phyloP scores from a whole-genome alignment of 2,888 invertebrate genomes.

The Macrophya alboannulata region DNA sequence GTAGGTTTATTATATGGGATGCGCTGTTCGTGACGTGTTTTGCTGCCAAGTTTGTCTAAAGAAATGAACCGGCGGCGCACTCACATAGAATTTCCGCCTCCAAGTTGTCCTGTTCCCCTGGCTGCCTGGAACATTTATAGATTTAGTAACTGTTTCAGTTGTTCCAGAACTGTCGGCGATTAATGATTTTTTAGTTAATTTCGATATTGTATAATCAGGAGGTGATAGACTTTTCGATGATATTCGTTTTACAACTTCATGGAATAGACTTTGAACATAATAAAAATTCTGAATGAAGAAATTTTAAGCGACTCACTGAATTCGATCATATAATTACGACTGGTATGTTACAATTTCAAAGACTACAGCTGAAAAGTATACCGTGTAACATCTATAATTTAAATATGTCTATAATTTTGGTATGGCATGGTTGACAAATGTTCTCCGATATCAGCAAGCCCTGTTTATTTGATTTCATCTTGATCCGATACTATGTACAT shows the following conservation, averaged over 20 bases:
- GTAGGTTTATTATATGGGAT: background rate
- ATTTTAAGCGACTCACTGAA: background rate
- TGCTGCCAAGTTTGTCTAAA: background rate
- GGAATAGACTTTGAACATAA: background rate
- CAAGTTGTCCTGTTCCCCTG: background rate
- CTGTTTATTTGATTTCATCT: slow-evolving; percentile 33
- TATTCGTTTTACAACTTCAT: background rate
- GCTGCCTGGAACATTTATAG: slow-evolving; percentile 1
- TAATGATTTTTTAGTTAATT: background rate
- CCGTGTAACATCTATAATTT: background rate
- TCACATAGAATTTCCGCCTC: background rate
- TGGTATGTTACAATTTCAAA: background rate
- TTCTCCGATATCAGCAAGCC: slow-evolving; percentile 8
- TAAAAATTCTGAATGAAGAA: background rate
- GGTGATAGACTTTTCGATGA: background rate
- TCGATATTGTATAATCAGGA: background rate
- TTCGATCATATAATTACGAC: background rate
- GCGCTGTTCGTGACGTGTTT: background rate
- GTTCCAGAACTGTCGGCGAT: background rate
- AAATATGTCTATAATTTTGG: background rate
- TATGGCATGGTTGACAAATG: background rate
- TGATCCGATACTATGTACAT: slow-evolving; percentile 5
- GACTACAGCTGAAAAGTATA: background rate
- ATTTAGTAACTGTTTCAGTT: slow-evolving; percentile 14
- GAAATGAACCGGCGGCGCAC: background rate